Evolutionary conservation across 1,140 invertebrate species (phyloP).

Genomic region (Dolichoris vasculosae): DNA sequence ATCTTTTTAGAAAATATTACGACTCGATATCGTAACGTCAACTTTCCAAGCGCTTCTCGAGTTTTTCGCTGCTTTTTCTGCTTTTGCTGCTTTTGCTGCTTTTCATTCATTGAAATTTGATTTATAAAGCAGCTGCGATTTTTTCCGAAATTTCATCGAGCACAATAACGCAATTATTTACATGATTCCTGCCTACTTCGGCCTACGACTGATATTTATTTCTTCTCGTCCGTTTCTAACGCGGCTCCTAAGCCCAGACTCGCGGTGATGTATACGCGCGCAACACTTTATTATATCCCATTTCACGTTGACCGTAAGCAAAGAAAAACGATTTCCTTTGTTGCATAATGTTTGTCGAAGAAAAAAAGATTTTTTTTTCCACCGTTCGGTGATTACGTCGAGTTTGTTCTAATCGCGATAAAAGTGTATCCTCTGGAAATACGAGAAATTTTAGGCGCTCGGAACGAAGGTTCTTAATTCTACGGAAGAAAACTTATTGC

Average conservation of each 20-base stretch:
- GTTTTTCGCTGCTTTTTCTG: too few relatives aligned
- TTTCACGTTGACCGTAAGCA: background rate
- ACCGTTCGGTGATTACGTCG: background rate
- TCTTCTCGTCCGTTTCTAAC: too few relatives aligned
- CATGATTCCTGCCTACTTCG: background rate
- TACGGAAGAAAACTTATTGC: background rate
- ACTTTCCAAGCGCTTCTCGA: too few relatives aligned
- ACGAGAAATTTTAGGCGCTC: background rate
- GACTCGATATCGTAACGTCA: too few relatives aligned
- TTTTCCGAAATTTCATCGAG: background rate
- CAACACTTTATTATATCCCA: background rate
- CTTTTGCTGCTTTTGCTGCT: too few relatives aligned
- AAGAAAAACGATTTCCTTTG: constrained; percentile 10
- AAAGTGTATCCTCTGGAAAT: constrained; percentile 8
- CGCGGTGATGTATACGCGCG: background rate
- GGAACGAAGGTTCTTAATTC: background rate
- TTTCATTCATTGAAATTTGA: background rate
- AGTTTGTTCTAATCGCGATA: background rate
- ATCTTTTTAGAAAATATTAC: too few relatives aligned
- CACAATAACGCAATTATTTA: background rate
- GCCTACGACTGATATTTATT: background rate
- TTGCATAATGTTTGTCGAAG: background rate
- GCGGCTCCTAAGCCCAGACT: too few relatives aligned
- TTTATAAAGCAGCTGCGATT: background rate
- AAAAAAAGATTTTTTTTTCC: background rate